These are phyloP conservation scores for Drosophila burlai DNA, from an alignment of 1,140 invertebrate genomes.

Conservation along the genomic window DNA sequence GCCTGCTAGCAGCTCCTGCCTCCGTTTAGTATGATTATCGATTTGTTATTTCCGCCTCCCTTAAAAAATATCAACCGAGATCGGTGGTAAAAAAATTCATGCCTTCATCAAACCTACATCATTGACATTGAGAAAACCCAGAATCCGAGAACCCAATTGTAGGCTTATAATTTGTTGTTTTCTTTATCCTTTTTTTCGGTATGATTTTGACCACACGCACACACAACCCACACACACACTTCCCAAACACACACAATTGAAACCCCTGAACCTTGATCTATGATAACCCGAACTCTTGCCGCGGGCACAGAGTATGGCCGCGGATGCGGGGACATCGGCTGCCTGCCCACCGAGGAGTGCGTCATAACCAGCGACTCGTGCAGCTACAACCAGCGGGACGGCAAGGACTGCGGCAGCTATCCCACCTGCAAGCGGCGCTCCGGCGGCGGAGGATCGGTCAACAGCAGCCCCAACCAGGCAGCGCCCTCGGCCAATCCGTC, in stretches of 20 bases:
- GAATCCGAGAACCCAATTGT: slow-evolving; percentile 15
- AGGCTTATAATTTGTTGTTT: slow-evolving; percentile 29
- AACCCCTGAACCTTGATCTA: slow-evolving; percentile 2
- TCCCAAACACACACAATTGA: slow-evolving; percentile 7
- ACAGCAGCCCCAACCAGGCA: slow-evolving; percentile 52
- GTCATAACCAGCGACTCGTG: slow-evolving; percentile 91
- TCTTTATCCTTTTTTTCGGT: slow-evolving; percentile 26
- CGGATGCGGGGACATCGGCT: slow-evolving; percentile 91
- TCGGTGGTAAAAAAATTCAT: slow-evolving; percentile 40
- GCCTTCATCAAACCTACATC: slow-evolving; percentile 52
- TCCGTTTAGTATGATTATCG: slow-evolving; percentile 3
- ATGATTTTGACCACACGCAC: slow-evolving; percentile 26
- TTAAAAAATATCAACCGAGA: slow-evolving; percentile 7
- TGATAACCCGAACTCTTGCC: slow-evolving; percentile 10
- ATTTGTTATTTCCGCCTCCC: slow-evolving; percentile 5
- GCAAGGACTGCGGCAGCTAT: slow-evolving; percentile 88
- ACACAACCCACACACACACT: neutral
- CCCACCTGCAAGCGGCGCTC: slow-evolving; percentile 88
- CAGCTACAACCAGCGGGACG: slow-evolving; percentile 86
- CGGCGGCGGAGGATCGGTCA: slow-evolving; percentile 59
- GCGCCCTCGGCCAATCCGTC: slow-evolving; percentile 79
- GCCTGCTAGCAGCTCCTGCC: neutral
- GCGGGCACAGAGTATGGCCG: slow-evolving; percentile 89
- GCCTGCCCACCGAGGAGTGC: slow-evolving; percentile 89
- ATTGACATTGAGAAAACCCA: slow-evolving; percentile 32